These are phyloP conservation scores for Dicentrarchus labrax DNA, from an alignment of 2,113 vertebrate genomes.

Conservation along the genomic window DNA sequence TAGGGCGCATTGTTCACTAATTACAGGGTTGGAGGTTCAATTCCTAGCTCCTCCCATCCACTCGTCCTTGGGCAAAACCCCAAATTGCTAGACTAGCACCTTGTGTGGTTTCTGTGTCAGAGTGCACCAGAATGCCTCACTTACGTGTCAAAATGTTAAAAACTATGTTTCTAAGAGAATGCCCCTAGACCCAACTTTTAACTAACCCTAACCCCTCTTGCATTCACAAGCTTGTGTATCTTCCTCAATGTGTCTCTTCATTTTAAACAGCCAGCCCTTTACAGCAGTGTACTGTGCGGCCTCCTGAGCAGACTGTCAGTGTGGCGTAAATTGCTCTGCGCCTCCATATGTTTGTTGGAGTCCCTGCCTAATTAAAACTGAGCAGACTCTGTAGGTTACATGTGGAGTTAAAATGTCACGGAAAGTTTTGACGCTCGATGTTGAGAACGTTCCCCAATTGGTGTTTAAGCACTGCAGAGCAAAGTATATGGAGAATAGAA, in stretches of 20 bases:
- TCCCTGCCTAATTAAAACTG: slow-evolving; percentile 57
- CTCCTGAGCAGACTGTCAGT: neutral
- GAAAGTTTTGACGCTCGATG: slow-evolving; percentile 12
- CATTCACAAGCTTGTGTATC: neutral
- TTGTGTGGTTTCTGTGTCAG: no score
- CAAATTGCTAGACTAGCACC: no score
- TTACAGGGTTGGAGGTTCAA: no score
- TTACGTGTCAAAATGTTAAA: neutral
- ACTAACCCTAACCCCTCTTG: neutral
- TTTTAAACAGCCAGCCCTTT: neutral
- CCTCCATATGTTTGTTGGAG: slow-evolving; percentile 38
- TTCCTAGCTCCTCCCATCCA: no score
- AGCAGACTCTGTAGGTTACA: slow-evolving; percentile 21
- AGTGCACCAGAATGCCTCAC: neutral
- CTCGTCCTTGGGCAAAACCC: no score
- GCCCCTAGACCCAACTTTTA: neutral
- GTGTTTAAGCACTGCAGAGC: neutral
- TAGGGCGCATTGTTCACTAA: no score
- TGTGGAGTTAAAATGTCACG: slow-evolving; percentile 21
- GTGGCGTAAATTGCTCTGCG: slow-evolving; percentile 38
- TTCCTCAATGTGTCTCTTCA: neutral
- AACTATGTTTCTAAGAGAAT: neutral
- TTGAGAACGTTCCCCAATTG: neutral
- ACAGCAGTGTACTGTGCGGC: neutral
- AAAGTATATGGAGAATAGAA: neutral